Evolutionary conservation across 2,113 vertebrate species (phyloP), one percentile per base, ranked within the genome.

Genomic region (Synodontis membranacea): DNA sequence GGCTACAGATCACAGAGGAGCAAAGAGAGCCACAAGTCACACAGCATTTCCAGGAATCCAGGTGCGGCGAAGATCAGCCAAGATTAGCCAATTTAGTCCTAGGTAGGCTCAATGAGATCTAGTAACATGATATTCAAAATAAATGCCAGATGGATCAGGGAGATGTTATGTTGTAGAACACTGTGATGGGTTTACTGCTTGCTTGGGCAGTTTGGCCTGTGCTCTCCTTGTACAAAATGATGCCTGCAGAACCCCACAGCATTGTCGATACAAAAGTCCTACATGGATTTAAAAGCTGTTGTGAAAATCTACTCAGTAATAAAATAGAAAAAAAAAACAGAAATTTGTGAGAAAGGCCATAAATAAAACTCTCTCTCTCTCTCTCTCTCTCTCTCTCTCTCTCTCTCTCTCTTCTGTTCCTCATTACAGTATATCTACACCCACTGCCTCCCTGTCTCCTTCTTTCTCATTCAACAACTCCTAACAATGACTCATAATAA

Each of bases 141-240:
- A 48, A n/a, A 17, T 82, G n/a, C n/a, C n/a, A 72, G 48, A 54
- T 28, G 66, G 83, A 75, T 48, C 10, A 48, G 72, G 25, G 8
- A 75, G 72, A 75, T 75, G 72, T 15, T 75, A 75, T 75, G 42
- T 28, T 23, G 42, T 75, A 15, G 72, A 75, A 75, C 39, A 42
- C 2, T 39, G 68, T 39, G 48, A 52, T 52, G 82, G 19, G 31
- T 56, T 44, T 70, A 52, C 52, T 23, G 80, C 70, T 37, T n/a
- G 14, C 68, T 85, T 9, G 56, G 48, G 62, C 79, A 70, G 54
- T 83, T 82, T 39, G 64, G n/a, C 31, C 23, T 48, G 46, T 84
- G 82, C 31, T 58, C 39, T 31, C 17, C 52, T 46, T 75, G 19
- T 74, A 17, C 25, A 14, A 46, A 46, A 46, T 12, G 5, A 39